Conservation (phyloP, 2,113 vertebrate genomes). For the Dinomys branickii region DNA sequence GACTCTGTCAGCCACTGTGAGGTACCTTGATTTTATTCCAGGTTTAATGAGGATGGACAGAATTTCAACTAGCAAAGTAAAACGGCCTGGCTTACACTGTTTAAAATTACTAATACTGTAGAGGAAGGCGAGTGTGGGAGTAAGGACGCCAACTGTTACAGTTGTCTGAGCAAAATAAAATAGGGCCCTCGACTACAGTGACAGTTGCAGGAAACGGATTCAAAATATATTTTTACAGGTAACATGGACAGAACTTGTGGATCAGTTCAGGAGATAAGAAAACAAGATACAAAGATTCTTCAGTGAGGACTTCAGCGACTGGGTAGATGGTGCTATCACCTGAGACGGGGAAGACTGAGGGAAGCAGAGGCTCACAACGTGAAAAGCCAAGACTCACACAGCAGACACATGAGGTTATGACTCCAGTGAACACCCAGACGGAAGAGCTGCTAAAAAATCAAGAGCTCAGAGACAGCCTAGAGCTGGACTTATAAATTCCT, state of each 20-base stretch:
- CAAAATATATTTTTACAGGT: background rate
- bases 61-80: slow-evolving; percentile 5
- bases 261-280: background rate
- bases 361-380: background rate
- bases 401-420: background rate
- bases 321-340: background rate
- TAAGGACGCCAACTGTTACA: background rate
- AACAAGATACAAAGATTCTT: background rate
- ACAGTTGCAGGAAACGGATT: background rate
- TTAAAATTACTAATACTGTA: background rate
- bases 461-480: background rate
- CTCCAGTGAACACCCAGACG: background rate
- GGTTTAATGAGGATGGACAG: background rate
- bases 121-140: background rate
- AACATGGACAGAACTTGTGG: background rate
- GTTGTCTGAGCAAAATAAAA: background rate
- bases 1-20: background rate
- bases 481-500: background rate
- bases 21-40: background rate
- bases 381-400: slow-evolving; percentile 6
- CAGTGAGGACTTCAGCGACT: background rate
- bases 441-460: background rate
- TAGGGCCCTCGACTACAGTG: background rate
- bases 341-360: background rate
- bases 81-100: background rate